Evolutionary conservation across 2,888 invertebrate genomes (phyloP).

Genomic region (Cecidostiba fungosa): DNA sequence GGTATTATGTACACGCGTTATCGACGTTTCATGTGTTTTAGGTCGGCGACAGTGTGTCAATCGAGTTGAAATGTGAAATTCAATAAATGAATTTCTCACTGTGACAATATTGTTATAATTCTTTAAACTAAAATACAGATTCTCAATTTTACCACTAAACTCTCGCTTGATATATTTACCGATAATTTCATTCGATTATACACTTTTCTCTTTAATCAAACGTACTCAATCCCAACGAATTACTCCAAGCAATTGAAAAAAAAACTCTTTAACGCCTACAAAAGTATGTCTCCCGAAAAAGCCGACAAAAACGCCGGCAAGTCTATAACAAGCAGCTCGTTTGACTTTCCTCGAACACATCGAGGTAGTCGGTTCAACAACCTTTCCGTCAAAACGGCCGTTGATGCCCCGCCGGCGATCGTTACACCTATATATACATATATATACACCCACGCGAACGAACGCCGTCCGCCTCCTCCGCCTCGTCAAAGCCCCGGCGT

Average conservation of each 20-base stretch:
- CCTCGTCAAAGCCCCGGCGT: conserved; percentile 13
- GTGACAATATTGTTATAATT: too few relatives aligned
- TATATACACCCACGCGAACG: background rate
- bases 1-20: background rate
- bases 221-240: too few relatives aligned
- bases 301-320: background rate
- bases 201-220: too few relatives aligned
- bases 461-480: background rate
- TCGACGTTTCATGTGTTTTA: background rate
- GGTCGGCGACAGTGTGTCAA: background rate
- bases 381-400: conserved; percentile 22
- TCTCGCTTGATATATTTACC: too few relatives aligned
- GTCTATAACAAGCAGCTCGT: background rate
- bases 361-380: conserved; percentile 3
- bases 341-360: background rate
- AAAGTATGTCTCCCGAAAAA: background rate
- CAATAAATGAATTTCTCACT: background rate
- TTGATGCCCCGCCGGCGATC: background rate
- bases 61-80: background rate
- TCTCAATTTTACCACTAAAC: background rate
- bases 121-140: too few relatives aligned
- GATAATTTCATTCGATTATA: too few relatives aligned
- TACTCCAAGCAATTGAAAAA: too few relatives aligned
- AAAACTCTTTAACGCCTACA: too few relatives aligned
- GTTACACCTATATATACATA: background rate